These are phyloP conservation scores for Theodoxus fluviatilis DNA, from an alignment of 2,888 invertebrate species.

Conservation along the genomic window DNA sequence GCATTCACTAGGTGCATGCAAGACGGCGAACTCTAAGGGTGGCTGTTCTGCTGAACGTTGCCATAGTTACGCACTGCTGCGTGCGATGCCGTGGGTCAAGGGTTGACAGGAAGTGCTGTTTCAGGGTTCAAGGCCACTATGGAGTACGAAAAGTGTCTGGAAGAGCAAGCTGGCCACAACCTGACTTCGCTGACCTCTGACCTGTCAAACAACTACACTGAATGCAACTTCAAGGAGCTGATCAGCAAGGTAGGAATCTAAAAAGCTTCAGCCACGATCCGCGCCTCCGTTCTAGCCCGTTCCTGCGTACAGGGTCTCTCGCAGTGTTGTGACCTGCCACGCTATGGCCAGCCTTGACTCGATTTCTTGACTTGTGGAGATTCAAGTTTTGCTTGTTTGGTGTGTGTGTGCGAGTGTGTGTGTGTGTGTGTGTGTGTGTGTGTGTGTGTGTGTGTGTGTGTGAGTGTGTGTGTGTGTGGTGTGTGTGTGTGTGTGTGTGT, in stretches of 20 bases:
- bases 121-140: slow-evolving; percentile 83
- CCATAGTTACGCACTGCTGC: too few relatives aligned
- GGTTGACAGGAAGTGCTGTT: neutral
- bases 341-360: too few relatives aligned
- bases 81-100: too few relatives aligned
- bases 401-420: neutral
- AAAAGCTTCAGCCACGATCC: too few relatives aligned
- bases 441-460: neutral
- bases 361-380: too few relatives aligned
- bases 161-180: slow-evolving; percentile 68
- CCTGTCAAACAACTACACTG: slow-evolving; percentile 22
- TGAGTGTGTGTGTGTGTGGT: neutral
- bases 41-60: too few relatives aligned
- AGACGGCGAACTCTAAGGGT: too few relatives aligned
- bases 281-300: too few relatives aligned
- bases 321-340: too few relatives aligned
- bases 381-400: too few relatives aligned
- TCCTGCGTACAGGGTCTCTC: too few relatives aligned
- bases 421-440: neutral
- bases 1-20: too few relatives aligned
- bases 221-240: slow-evolving; percentile 45
- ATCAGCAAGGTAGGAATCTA: slow-evolving; percentile 41
- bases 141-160: slow-evolving; percentile 85
- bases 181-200: neutral
- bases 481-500: neutral